Conservation (phyloP, 2,888 invertebrate species). For the Chromoteleia sp. region DNA sequence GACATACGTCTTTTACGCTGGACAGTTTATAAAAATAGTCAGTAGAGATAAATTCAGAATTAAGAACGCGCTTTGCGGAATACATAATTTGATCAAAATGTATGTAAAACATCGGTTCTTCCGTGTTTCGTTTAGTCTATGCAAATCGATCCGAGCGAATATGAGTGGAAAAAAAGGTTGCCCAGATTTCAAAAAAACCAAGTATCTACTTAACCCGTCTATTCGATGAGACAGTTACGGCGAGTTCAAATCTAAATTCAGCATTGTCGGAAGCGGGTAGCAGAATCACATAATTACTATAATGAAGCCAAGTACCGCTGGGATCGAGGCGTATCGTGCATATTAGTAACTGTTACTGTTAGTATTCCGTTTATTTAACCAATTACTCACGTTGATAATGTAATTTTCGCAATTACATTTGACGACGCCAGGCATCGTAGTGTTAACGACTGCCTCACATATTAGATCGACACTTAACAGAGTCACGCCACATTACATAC, state of each 20-base stretch:
- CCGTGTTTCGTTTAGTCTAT: too few relatives aligned
- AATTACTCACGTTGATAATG: conserved; percentile 56
- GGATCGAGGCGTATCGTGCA: conserved; percentile 40
- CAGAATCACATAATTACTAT: conserved; percentile 54
- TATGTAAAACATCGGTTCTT: not conserved
- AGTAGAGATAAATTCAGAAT: too few relatives aligned
- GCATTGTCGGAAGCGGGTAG: conserved; percentile 37
- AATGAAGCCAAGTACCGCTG: conserved; percentile 57
- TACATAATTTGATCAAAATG: too few relatives aligned
- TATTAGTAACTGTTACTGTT: conserved; percentile 63
- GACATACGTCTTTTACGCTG: too few relatives aligned
- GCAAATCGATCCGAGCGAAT: conserved; percentile 25
- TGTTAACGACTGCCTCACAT: conserved; percentile 45
- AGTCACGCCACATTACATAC: conserved; percentile 33
- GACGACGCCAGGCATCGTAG: conserved; percentile 24
- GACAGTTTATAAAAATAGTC: too few relatives aligned
- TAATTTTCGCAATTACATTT: conserved; percentile 57
- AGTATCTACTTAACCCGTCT: conserved; percentile 44
- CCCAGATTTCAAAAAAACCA: conserved; percentile 23
- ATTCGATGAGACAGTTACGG: conserved; percentile 32
- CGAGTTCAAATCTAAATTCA: conserved; percentile 48
- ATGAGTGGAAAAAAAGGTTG: conserved; percentile 19
- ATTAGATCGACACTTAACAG: conserved; percentile 17
- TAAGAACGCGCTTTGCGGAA: too few relatives aligned
- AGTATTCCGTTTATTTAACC: conserved; percentile 61